Evolutionary conservation across 2,113 vertebrate species (phyloP), one percentile per base, ranked within the genome.

Genomic region (Prochilodus magdalenae): DNA sequence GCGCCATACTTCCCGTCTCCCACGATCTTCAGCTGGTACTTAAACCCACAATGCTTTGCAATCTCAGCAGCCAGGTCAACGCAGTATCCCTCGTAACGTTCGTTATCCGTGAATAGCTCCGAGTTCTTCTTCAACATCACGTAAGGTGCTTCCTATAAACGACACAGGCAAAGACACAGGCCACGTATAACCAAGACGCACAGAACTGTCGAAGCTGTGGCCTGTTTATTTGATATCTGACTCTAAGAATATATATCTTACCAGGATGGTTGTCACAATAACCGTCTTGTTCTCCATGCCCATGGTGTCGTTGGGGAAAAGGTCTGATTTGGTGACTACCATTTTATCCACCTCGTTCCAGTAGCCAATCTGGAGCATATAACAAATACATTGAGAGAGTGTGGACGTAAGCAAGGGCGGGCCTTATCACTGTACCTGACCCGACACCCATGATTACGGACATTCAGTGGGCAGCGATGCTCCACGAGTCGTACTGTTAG

Each of bases 301-400:
- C 63, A 95, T 95, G 29, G 96, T 96, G 82, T 99, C 97, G 33
- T 99, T 99, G 79, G 95, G 94, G 72, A 96, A 96, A n/a, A 96
- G 93, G 40, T 98, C 97, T 0, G 95, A 94, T 79, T 97, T 95
- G 84, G 97, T 98, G 77, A 97, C 95, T 59, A 96, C 97, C 97
- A 99, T 98, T 94, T 96, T 98, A 90, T 99, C 97, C 84, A 97
- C 91, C 91, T 99, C 97, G 86, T 97, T 99, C 97, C 97, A 99
- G 79, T 98, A 98, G 67, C 97, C 97, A 86, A 98, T 99, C 97
- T 99, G 90, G 81, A 87, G 90, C n/a, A n/a, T n/a, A n/a, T n/a
- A n/a, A n/a, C n/a, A n/a, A n/a, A n/a, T n/a, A n/a, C n/a, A n/a
- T n/a, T n/a, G n/a, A n/a, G n/a, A n/a, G n/a, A n/a, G n/a, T n/a